A percentile compares a stretch with the other conserved stretches of the same genome.
Evolutionary conservation across 2,888 invertebrate species (phyloP).

Genomic region (Pycnomerus fuliginosus): DNA sequence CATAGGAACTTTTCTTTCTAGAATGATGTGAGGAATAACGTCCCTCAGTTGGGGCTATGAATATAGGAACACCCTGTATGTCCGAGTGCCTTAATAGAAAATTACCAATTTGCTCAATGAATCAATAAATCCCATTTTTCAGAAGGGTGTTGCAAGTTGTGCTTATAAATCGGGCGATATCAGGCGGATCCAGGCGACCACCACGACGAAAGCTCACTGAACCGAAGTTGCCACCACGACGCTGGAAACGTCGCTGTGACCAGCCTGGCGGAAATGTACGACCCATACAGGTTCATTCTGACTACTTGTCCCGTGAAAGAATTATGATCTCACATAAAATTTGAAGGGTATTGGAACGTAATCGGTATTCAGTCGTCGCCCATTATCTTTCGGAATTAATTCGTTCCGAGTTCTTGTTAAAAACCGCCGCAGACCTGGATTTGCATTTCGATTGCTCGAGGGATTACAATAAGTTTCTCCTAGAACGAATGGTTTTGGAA

Average conservation of each 20-base stretch:
- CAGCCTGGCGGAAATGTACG: slow-evolving; percentile 30
- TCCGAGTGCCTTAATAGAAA: slow-evolving; percentile 8
- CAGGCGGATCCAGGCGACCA: slow-evolving; percentile 20
- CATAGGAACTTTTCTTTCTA: no score
- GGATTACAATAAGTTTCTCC: no score
- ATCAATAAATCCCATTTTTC: slow-evolving; percentile 25
- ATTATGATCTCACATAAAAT: slow-evolving; percentile 28
- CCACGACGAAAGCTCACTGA: slow-evolving; percentile 14
- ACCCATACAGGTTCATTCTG: slow-evolving; percentile 20
- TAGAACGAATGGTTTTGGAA: no score
- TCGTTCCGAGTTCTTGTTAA: slow-evolving; percentile 29
- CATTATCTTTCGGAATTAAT: slow-evolving; percentile 32
- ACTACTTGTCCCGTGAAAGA: slow-evolving; percentile 25
- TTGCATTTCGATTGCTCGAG: slow-evolving; percentile 24
- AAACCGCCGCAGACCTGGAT: slow-evolving; percentile 28
- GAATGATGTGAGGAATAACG: no score
- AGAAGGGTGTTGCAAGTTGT: slow-evolving; percentile 7
- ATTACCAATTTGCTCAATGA: slow-evolving; percentile 25
- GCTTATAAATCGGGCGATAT: slow-evolving; percentile 20
- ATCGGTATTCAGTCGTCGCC: slow-evolving; percentile 29
- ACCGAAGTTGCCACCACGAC: slow-evolving; percentile 14
- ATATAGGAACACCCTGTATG: no score
- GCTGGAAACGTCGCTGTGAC: slow-evolving; percentile 23
- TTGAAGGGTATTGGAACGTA: slow-evolving; percentile 29
- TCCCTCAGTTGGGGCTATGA: no score